These are phyloP conservation scores for Nemapogon koenigi DNA, from an alignment of 2,888 invertebrate genomes.

Conservation along the genomic window DNA sequence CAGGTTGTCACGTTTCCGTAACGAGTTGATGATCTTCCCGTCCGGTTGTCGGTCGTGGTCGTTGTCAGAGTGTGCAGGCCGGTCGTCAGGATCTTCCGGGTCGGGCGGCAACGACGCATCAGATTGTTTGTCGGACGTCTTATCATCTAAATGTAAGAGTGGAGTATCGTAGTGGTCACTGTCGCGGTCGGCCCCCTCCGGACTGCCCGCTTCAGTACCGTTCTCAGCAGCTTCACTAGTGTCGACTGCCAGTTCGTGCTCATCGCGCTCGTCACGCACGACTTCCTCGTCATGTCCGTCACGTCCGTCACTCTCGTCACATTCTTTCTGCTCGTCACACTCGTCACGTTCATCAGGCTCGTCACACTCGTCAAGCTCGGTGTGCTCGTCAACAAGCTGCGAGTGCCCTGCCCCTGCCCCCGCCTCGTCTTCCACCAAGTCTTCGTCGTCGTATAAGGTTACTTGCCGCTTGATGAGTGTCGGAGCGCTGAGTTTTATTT, in stretches of 20 bases:
- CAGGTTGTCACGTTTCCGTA: conserved; percentile 15
- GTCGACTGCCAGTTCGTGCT: not conserved
- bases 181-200: conserved; percentile 1
- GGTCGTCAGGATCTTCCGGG: too few species aligned
- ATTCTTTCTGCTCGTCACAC: not conserved
- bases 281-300: not conserved
- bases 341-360: not conserved
- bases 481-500: conserved; percentile 47
- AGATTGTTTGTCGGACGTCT: conserved; percentile 4
- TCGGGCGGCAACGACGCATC: conserved; percentile 8
- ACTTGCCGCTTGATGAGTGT: conserved; percentile 58
- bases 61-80: conserved; percentile 24
- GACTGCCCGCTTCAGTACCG: too few species aligned
- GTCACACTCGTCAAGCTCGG: not conserved
- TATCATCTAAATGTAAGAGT: too few species aligned
- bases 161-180: too few species aligned
- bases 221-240: too few species aligned
- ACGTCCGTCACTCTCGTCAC: not conserved
- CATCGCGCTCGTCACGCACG: not conserved
- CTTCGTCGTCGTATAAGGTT: conserved; percentile 63
- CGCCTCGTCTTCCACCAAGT: conserved; percentile 37
- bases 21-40: too few species aligned
- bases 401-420: conserved; percentile 1
- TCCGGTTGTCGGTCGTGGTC: too few species aligned
- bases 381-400: not conserved